phyloP scores from a whole-genome alignment of 2,113 vertebrate genomes.

The Gymnobelideus leadbeateri region DNA sequence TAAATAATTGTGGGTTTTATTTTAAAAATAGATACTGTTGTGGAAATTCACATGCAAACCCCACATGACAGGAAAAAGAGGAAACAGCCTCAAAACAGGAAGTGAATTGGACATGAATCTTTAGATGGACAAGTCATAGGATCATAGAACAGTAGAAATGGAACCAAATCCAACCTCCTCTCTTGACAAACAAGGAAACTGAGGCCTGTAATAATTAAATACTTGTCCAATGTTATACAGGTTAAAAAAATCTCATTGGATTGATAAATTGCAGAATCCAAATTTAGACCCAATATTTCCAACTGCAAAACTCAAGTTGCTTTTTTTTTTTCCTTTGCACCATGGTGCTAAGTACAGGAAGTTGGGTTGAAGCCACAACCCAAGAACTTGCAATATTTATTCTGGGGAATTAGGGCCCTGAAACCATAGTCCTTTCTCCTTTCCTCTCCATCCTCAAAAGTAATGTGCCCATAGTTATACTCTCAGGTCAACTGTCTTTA shows the following conservation, averaged over 20 bases:
- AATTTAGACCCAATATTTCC: neutral
- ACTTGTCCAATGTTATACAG: neutral
- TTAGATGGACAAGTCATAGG: neutral
- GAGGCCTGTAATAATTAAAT: neutral
- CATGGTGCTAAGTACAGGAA: neutral
- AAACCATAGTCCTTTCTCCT: neutral
- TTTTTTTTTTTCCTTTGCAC: neutral
- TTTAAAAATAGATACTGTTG: slow-evolving; percentile 36
- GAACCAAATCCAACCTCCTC: neutral
- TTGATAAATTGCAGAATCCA: neutral
- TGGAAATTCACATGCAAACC: slow-evolving; percentile 30
- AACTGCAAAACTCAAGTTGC: neutral
- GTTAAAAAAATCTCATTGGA: neutral
- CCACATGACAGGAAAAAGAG: slow-evolving; percentile 39
- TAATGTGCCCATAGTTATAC: neutral
- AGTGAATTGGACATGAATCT: neutral
- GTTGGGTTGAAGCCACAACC: neutral
- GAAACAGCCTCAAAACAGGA: slow-evolving; percentile 50
- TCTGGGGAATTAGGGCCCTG: neutral
- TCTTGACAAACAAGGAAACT: neutral
- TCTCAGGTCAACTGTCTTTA: neutral
- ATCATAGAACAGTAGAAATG: neutral
- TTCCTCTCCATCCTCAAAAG: neutral
- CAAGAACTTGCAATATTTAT: neutral
- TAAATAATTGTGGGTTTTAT: neutral